These are phyloP conservation scores for Thymelicus acteon DNA, from an alignment of 2,888 invertebrate species.

Conservation along the genomic window DNA sequence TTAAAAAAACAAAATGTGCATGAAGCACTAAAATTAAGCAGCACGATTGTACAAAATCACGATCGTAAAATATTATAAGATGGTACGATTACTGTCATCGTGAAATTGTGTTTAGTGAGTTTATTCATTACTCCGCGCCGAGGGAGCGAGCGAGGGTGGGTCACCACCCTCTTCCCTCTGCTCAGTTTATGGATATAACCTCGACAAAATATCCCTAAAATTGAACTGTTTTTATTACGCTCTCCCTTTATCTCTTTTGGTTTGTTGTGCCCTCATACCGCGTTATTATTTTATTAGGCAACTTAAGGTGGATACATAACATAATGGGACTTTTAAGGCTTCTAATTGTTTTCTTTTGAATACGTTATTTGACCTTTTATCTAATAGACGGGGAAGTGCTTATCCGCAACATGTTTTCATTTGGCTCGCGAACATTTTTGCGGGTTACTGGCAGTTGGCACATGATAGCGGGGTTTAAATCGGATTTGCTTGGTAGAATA, in stretches of 20 bases:
- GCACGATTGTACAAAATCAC: constrained; percentile 36
- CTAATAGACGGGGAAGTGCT: constrained; percentile 33
- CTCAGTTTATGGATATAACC: constrained; percentile 84
- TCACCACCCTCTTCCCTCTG: constrained; percentile 59
- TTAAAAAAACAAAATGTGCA: constrained; percentile 30
- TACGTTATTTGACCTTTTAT: constrained; percentile 32
- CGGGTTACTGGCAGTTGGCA: constrained; percentile 10
- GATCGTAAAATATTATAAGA: constrained; percentile 46
- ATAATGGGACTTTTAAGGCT: constrained; percentile 36
- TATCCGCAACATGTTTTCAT: constrained; percentile 22
- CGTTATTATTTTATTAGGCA: constrained; percentile 80
- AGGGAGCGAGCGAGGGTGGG: constrained; percentile 49
- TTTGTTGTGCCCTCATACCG: constrained; percentile 78
- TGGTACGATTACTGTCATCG: constrained; percentile 72
- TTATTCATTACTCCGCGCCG: constrained; percentile 82
- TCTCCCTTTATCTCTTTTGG: constrained; percentile 83
- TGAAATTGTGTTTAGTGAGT: constrained; percentile 79
- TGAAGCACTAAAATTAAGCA: constrained; percentile 23
- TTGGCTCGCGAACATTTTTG: constrained; percentile 22
- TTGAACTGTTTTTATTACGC: constrained; percentile 85
- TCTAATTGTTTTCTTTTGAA: constrained; percentile 35
- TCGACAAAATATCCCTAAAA: constrained; percentile 85
- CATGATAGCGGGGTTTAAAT: constrained; percentile 7
- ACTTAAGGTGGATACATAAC: constrained; percentile 53
- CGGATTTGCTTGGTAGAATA: constrained; percentile 9